These are phyloP conservation scores for Andrena dorsata DNA, from an alignment of 2,888 invertebrate genomes.

Conservation along the genomic window DNA sequence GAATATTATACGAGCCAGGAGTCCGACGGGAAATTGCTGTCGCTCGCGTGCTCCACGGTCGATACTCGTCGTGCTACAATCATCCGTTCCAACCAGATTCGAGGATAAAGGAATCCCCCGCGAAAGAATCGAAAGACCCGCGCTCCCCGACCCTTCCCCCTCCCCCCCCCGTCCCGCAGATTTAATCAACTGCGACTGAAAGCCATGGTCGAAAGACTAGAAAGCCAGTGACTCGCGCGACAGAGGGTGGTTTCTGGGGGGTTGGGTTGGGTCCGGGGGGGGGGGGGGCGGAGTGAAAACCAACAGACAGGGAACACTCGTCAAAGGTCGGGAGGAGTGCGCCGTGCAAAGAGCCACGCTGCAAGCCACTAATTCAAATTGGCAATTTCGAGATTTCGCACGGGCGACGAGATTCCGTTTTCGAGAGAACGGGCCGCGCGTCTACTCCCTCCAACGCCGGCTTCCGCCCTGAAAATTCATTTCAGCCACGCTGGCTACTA, in stretches of 20 bases:
- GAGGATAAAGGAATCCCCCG: background rate
- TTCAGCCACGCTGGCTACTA: slow-evolving; percentile 35
- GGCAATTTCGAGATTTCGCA: slow-evolving; percentile 63
- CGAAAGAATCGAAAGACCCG: background rate
- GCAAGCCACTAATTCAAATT: slow-evolving; percentile 61
- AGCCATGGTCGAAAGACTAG: slow-evolving; percentile 1
- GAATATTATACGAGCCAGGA: slow-evolving; percentile 1
- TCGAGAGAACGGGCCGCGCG: slow-evolving; percentile 1
- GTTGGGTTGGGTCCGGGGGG: background rate
- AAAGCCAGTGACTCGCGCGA: slow-evolving; percentile 12
- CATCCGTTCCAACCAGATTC: background rate
- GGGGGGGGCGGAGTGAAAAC: slow-evolving; percentile 28
- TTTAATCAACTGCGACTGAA: slow-evolving; percentile 2
- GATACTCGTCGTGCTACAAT: background rate
- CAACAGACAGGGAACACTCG: slow-evolving; percentile 44
- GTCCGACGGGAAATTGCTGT: background rate
- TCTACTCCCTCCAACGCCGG: slow-evolving; percentile 2
- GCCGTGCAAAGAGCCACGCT: slow-evolving; percentile 29
- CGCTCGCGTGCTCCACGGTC: background rate
- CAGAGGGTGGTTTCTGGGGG: background rate
- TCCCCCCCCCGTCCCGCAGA: background rate
- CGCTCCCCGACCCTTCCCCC: background rate
- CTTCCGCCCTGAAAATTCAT: slow-evolving; percentile 47
- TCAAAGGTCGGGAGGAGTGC: slow-evolving; percentile 46
- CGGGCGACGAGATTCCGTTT: slow-evolving; percentile 33